Evolutionary conservation across 2,888 invertebrate species (phyloP).

Genomic region (Diarsia rubi): DNA sequence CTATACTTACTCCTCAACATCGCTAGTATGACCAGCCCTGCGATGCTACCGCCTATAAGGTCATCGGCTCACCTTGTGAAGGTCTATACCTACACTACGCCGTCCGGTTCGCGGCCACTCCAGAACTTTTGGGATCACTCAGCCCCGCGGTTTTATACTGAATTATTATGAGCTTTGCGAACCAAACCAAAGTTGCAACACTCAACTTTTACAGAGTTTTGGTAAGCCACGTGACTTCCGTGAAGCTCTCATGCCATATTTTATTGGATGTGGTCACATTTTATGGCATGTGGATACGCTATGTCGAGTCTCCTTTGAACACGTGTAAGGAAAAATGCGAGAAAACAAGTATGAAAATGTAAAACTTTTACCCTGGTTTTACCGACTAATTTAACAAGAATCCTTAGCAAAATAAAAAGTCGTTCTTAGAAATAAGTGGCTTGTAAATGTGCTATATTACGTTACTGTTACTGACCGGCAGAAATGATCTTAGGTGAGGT

Average conservation of each 20-base stretch:
- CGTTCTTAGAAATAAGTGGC: not conserved
- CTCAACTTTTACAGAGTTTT: slow-evolving; percentile 7
- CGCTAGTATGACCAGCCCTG: not conserved
- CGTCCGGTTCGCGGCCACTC: not conserved
- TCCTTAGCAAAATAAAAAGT: not conserved
- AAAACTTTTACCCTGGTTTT: not conserved
- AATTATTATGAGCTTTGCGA: not conserved
- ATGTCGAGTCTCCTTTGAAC: not conserved
- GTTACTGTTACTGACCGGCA: too few relatives aligned
- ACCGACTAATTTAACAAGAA: not conserved
- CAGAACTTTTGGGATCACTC: slow-evolving; percentile 21
- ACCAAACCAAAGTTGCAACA: not conserved
- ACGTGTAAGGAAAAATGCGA: not conserved
- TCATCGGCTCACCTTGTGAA: not conserved
- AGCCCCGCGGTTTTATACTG: not conserved
- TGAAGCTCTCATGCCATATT: not conserved
- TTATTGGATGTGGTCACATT: not conserved
- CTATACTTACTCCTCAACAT: not conserved
- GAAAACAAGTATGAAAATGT: not conserved
- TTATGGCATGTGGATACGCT: not conserved
- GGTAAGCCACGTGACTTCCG: not conserved
- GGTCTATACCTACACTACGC: not conserved
- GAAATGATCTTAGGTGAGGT: not conserved
- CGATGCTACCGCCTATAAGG: not conserved
- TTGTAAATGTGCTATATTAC: not conserved